These are phyloP conservation scores for Endotricha flammealis DNA, from an alignment of 2,888 invertebrate genomes.

Conservation along the genomic window DNA sequence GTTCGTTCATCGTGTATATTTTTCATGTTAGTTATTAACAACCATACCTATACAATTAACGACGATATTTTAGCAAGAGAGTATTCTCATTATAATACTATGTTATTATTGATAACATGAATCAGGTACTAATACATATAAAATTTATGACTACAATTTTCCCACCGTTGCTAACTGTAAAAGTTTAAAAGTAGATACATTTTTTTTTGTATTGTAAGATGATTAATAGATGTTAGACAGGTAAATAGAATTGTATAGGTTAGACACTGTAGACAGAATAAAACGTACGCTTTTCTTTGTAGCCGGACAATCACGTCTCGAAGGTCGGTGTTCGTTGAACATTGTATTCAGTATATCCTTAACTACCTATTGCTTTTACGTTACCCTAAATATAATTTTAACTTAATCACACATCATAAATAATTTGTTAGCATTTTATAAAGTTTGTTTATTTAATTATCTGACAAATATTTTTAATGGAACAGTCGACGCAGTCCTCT, in stretches of 20 bases:
- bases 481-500: too few relatives aligned
- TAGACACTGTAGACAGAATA: slow-evolving; percentile 12
- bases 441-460: too few relatives aligned
- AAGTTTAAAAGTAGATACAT: slow-evolving; percentile 16
- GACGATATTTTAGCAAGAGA: too few relatives aligned
- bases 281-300: slow-evolving; percentile 33
- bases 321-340: slow-evolving; percentile 40
- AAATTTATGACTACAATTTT: neutral
- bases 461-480: too few relatives aligned
- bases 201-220: slow-evolving; percentile 16
- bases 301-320: slow-evolving; percentile 46
- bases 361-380: neutral
- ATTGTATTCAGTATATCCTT: too few relatives aligned
- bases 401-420: neutral
- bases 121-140: too few relatives aligned
- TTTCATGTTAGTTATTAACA: too few relatives aligned
- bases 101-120: too few relatives aligned
- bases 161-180: slow-evolving; percentile 3
- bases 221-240: slow-evolving; percentile 19
- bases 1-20: too few relatives aligned
- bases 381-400: neutral
- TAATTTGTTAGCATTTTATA: too few relatives aligned
- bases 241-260: slow-evolving; percentile 20
- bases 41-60: too few relatives aligned
- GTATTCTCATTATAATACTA: too few relatives aligned